phyloP scores from a whole-genome alignment of 2,888 invertebrate species.

The Drepanosiphum platanoidis region DNA sequence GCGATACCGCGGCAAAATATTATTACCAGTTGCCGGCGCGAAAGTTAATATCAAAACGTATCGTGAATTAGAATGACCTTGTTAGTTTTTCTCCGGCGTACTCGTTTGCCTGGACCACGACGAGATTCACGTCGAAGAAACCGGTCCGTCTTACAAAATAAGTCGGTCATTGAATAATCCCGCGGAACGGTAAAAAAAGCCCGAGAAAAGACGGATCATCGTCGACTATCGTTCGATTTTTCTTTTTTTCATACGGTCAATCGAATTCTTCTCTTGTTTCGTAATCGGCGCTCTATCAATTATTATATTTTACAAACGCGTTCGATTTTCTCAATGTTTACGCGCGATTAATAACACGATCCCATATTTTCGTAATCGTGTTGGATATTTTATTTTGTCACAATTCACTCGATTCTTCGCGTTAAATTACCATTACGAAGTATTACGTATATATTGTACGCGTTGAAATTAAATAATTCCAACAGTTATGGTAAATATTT shows the following conservation, averaged over 20 bases:
- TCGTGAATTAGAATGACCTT: neutral
- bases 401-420: no score
- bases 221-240: no score
- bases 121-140: neutral
- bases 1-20: neutral
- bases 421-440: no score
- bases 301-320: no score
- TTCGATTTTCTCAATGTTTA: no score
- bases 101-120: neutral
- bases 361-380: no score
- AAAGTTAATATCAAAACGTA: neutral
- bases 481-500: no score
- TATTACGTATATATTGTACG: no score
- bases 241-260: constrained; percentile 14
- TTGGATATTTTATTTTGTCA: no score
- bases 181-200: neutral
- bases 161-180: neutral
- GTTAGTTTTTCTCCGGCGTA: neutral
- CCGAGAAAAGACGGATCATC: neutral
- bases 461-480: no score
- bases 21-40: neutral
- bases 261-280: neutral
- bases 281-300: no score
- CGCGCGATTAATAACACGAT: no score
- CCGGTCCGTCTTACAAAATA: neutral